phyloP scores from a whole-genome alignment of 2,797 vertebrate species.

The Pogoniulus pusillus region DNA sequence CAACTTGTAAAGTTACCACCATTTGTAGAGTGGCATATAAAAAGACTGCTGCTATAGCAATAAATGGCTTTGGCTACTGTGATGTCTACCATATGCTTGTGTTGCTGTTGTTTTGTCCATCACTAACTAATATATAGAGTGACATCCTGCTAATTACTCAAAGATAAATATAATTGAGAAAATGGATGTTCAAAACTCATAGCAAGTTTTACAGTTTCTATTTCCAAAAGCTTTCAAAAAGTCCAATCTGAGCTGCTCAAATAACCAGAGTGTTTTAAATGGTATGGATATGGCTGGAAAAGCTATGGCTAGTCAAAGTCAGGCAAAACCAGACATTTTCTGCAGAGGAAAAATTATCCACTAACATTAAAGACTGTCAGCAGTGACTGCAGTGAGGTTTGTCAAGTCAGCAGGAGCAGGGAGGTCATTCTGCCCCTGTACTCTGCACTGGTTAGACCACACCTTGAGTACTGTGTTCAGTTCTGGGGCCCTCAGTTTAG shows the following conservation, averaged over 20 bases:
- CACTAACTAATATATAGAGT: too few species aligned
- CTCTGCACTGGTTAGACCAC: too few species aligned
- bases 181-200: neutral
- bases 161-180: neutral
- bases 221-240: neutral
- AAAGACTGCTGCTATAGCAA: too few species aligned
- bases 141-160: neutral
- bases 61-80: too few species aligned
- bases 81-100: too few species aligned
- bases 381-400: neutral
- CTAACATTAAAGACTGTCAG: neutral
- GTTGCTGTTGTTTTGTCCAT: too few species aligned
- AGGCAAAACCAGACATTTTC: neutral
- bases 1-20: too few species aligned
- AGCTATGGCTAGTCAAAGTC: neutral
- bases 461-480: too few species aligned
- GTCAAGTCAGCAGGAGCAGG: neutral
- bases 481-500: too few species aligned
- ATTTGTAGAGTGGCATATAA: too few species aligned
- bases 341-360: neutral
- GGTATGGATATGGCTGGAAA: neutral
- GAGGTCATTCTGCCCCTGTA: too few species aligned
- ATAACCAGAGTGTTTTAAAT: neutral
- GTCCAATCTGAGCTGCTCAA: neutral
- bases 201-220: neutral